These are phyloP conservation scores for Syngnathus scovelli DNA, from an alignment of 2,113 vertebrate genomes.

Conservation along the genomic window DNA sequence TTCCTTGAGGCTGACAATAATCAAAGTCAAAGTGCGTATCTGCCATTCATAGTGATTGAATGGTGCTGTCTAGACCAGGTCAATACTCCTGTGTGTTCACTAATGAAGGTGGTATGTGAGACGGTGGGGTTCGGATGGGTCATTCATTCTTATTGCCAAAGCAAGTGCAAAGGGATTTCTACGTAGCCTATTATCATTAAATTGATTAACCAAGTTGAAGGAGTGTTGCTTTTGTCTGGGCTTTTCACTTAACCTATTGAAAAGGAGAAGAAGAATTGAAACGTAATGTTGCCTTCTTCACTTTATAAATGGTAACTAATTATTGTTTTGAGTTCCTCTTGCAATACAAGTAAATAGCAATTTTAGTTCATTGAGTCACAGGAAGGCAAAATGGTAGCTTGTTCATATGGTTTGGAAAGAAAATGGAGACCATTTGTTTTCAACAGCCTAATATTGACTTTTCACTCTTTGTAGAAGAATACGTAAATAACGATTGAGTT, in stretches of 20 bases:
- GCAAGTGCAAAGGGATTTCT: constrained; percentile 24
- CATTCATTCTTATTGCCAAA: background rate
- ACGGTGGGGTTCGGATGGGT: background rate
- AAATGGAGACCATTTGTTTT: background rate
- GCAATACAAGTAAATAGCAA: background rate
- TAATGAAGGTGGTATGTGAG: constrained; percentile 19
- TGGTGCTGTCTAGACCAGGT: constrained; percentile 32
- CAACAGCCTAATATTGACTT: background rate
- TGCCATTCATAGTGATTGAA: constrained; percentile 60
- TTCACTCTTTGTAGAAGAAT: background rate
- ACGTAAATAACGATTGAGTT: background rate
- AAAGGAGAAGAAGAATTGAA: background rate
- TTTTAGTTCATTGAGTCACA: background rate
- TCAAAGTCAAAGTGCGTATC: constrained; percentile 44
- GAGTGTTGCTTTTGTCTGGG: background rate
- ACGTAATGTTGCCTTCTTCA: background rate
- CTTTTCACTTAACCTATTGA: background rate
- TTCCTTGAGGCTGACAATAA: constrained; percentile 40
- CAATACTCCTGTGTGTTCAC: constrained; percentile 22
- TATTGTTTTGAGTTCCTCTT: background rate
- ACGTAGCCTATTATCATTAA: background rate
- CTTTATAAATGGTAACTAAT: background rate
- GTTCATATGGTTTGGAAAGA: too few species aligned
- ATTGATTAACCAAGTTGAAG: constrained; percentile 3
- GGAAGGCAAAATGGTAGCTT: background rate